Evolutionary conservation across 2,797 vertebrate genomes (phyloP).

Genomic region (Pseudochirops corinnae): DNA sequence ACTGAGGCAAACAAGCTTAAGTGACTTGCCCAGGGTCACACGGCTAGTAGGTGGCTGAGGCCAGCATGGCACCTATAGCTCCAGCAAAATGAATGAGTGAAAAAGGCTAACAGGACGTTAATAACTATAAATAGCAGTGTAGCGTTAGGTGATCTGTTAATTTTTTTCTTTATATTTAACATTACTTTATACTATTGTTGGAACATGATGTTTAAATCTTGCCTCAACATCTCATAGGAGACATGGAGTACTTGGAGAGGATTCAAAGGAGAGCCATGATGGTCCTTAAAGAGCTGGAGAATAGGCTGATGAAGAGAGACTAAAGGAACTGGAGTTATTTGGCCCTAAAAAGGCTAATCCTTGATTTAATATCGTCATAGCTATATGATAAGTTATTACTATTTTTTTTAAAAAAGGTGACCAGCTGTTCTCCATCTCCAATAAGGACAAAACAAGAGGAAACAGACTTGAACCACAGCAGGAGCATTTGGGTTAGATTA

Average conservation of each 20-base stretch:
- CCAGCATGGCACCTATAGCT: neutral
- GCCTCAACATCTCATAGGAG: neutral
- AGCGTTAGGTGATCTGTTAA: neutral
- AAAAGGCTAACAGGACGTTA: neutral
- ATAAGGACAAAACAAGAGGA: slow-evolving; percentile 2
- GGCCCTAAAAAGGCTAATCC: slow-evolving; percentile 10
- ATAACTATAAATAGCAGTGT: neutral
- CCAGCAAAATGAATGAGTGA: neutral
- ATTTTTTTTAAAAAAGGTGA: slow-evolving; percentile 7
- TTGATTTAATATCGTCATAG: neutral
- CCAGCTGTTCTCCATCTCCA: slow-evolving; percentile 28
- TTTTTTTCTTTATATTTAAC: neutral
- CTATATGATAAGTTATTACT: neutral
- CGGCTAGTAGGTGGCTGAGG: neutral
- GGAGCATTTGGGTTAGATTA: slow-evolving; percentile 1
- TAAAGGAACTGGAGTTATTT: slow-evolving; percentile 25
- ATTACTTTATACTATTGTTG: neutral
- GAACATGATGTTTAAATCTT: neutral
- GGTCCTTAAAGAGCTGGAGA: slow-evolving; percentile 34
- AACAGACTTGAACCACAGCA: neutral
- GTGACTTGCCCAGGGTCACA: neutral
- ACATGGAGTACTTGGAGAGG: neutral
- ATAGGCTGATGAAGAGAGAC: neutral
- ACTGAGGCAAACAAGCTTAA: neutral
- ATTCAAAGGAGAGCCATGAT: slow-evolving; percentile 1